phyloP scores from a whole-genome alignment of 1,140 invertebrate genomes.

The Drosophila eugracilis region DNA sequence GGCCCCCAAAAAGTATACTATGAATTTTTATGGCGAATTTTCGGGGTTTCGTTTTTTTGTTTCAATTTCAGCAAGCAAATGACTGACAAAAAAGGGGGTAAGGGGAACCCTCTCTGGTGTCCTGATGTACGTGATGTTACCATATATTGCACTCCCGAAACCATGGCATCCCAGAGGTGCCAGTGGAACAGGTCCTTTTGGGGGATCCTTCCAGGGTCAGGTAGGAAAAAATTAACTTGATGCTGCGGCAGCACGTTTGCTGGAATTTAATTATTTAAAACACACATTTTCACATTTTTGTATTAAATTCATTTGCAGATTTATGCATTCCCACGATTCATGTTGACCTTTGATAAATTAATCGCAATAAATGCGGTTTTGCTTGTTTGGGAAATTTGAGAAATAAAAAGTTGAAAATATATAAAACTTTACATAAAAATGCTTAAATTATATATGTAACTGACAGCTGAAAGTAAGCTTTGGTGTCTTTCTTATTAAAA shows the following conservation, averaged over 20 bases:
- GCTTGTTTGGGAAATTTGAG: not conserved
- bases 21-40: constrained; percentile 71
- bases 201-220: not conserved
- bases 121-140: constrained; percentile 21
- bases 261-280: constrained; percentile 10
- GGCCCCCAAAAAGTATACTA: constrained; percentile 51
- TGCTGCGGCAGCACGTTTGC: not conserved
- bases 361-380: not conserved
- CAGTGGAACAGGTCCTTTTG: not conserved
- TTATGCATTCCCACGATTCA: not conserved
- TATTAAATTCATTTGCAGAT: not conserved
- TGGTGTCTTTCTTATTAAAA: not conserved
- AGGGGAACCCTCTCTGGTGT: constrained; percentile 16
- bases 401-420: no score
- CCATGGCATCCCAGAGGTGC: constrained; percentile 24
- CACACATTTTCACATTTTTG: not conserved
- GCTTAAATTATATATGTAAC: not conserved
- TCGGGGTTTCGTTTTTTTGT: no score
- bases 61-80: constrained; percentile 57
- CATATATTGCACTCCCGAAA: constrained; percentile 20
- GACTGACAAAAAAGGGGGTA: constrained; percentile 5
- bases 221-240: constrained; percentile 7
- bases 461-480: not conserved
- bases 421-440: no score
- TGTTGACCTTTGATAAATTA: not conserved